Evolutionary conservation across 2,797 vertebrate genomes (phyloP), one percentile per base, ranked within the genome.

Genomic region (Manis crassicaudata): DNA sequence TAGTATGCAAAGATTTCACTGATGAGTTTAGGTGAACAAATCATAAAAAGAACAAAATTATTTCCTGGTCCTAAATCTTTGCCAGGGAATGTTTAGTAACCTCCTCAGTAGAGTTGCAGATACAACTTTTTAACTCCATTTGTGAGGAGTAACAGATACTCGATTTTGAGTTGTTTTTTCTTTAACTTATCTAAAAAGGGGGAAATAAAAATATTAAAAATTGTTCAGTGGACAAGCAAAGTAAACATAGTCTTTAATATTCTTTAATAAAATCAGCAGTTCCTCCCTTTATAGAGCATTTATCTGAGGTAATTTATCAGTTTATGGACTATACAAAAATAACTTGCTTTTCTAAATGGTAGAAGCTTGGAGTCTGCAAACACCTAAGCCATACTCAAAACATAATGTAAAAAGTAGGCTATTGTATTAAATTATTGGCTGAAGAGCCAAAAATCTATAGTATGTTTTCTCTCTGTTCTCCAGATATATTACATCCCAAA

Each of bases 61-160:
- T 77, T 97, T 98, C 96, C 83, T 91, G 96, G 86, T 98, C 98
- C 97, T 98, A 98, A 99, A 98, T 99, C 97, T 98, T 98, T 97
- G 97, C 77, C 98, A 98, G 98, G 98, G 98, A 98, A 52, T 98
- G 97, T 98, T 99, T 98, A 98, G 97, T 98, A 98, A 88, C 63
- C 96, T 93, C 12, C 18, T 94, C 17, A 67, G n/a, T n/a, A n/a
- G n/a, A n/a, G n/a, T n/a, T n/a, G 52, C 10, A 91, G 27, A 72
- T 75, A 73, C 7, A 58, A 62, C 29, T 80, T 98, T 98, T 98
- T 98, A 75, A 40, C 8, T 17, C 32, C 13, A 65, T 56, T 88
- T 96, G 89, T 90, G 25, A 95, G 75, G 21, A 94, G n/a, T 88
- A 85, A 46, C 37, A 56, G 29, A 62, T 89, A 65, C n/a, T 93